Evolutionary conservation across 2,797 vertebrate species (phyloP).

Genomic region (Myotis findleyi): DNA sequence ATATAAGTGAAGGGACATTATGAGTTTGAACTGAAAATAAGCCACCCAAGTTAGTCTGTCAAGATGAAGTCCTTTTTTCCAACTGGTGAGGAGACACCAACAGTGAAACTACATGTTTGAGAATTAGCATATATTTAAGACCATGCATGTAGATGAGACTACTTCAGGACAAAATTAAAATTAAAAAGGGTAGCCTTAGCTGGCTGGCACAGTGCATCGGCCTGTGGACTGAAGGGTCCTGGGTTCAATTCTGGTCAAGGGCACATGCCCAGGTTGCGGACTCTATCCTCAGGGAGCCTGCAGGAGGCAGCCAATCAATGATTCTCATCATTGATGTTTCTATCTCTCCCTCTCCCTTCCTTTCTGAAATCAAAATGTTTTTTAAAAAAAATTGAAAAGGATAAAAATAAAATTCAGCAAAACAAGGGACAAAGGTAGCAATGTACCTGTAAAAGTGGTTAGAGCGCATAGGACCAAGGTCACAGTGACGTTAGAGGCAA

Average conservation of each 20-base stretch:
- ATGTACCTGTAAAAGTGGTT: neutral
- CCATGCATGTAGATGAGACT: neutral
- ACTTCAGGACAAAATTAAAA: neutral
- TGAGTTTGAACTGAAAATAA: conserved; percentile 33
- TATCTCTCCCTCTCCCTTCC: too few relatives aligned
- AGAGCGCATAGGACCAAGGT: neutral
- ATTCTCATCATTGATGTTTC: too few relatives aligned
- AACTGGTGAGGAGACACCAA: neutral
- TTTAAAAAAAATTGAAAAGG: neutral
- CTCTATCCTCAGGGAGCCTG: too few relatives aligned
- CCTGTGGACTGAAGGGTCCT: too few relatives aligned
- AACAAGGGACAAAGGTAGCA: neutral
- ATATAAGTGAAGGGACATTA: neutral
- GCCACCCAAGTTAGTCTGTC: neutral
- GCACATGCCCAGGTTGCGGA: too few relatives aligned
- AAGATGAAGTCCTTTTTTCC: neutral
- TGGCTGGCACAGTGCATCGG: too few relatives aligned
- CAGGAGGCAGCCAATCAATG: too few relatives aligned
- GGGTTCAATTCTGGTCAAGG: too few relatives aligned
- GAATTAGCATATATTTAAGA: neutral
- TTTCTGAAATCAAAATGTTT: neutral
- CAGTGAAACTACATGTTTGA: neutral
- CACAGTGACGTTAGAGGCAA: neutral
- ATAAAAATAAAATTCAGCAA: neutral
- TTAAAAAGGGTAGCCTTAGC: neutral